Evolutionary conservation across 2,888 invertebrate genomes (phyloP).

Genomic region (Camptogramma bilineatum): DNA sequence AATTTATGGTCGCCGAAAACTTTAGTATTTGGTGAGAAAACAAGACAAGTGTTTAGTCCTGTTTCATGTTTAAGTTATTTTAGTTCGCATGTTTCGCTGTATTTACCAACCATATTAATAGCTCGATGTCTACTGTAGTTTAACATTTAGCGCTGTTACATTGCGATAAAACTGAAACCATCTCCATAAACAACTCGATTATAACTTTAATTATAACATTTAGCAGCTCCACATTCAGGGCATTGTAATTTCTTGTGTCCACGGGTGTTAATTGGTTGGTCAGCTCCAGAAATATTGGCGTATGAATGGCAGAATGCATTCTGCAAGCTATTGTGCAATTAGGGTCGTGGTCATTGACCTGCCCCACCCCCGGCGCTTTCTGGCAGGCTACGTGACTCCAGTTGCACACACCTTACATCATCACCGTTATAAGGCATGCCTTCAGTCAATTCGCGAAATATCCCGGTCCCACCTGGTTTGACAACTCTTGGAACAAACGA

Average conservation of each 20-base stretch:
- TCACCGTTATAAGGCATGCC: slow-evolving; percentile 47
- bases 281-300: slow-evolving; percentile 48
- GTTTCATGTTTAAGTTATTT: slow-evolving; percentile 25
- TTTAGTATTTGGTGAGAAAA: slow-evolving; percentile 43
- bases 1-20: slow-evolving; percentile 41
- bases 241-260: slow-evolving; percentile 26
- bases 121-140: neutral
- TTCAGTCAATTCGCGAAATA: slow-evolving; percentile 26
- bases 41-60: slow-evolving; percentile 30
- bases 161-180: slow-evolving; percentile 30
- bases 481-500: slow-evolving; percentile 1
- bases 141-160: slow-evolving; percentile 16
- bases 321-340: slow-evolving; percentile 72
- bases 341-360: slow-evolving; percentile 69
- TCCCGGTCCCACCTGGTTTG: slow-evolving; percentile 24
- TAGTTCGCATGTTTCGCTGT: slow-evolving; percentile 11
- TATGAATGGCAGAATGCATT: slow-evolving; percentile 51
- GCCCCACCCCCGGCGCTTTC: slow-evolving; percentile 57
- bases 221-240: slow-evolving; percentile 30
- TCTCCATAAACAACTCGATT: slow-evolving; percentile 43
- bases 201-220: slow-evolving; percentile 44
- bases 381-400: slow-evolving; percentile 71
- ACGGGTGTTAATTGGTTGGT: slow-evolving; percentile 48
- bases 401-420: slow-evolving; percentile 66
- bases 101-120: neutral